Evolutionary conservation across 2,113 vertebrate species (phyloP).

Genomic region (Anthoscopus minutus): DNA sequence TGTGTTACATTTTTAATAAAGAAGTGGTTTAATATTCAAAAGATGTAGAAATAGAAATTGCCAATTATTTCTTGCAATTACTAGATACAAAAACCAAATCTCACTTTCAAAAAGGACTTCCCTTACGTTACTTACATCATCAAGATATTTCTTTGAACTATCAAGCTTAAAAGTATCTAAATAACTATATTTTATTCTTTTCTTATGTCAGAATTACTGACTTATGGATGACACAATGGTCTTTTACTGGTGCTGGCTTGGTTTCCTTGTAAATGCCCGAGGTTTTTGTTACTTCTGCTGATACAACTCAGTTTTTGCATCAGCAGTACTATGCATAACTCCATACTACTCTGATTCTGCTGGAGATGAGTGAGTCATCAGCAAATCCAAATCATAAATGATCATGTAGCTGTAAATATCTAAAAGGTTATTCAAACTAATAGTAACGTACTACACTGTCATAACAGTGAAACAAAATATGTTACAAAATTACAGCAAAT

Average conservation of each 20-base stretch:
- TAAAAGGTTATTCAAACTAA: not conserved
- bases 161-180: not conserved
- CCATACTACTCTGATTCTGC: not conserved
- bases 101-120: not conserved
- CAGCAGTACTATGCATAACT: not conserved
- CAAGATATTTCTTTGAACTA: not conserved
- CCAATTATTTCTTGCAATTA: not conserved
- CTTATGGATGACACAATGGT: not conserved
- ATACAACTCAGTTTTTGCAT: not conserved
- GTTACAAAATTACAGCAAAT: not conserved
- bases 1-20: not conserved
- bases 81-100: not conserved
- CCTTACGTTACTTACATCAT: not conserved
- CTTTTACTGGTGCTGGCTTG: not conserved
- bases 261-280: not conserved
- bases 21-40: not conserved
- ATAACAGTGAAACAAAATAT: not conserved
- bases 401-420: not conserved
- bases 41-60: not conserved
- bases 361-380: slow-evolving; percentile 25
- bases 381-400: not conserved
- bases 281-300: not conserved
- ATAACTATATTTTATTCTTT: not conserved
- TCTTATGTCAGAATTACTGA: not conserved
- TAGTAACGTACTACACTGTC: not conserved